Base-by-base conservation (phyloP, 1,140 invertebrate species). In the Drosophila murphyi region DNA sequence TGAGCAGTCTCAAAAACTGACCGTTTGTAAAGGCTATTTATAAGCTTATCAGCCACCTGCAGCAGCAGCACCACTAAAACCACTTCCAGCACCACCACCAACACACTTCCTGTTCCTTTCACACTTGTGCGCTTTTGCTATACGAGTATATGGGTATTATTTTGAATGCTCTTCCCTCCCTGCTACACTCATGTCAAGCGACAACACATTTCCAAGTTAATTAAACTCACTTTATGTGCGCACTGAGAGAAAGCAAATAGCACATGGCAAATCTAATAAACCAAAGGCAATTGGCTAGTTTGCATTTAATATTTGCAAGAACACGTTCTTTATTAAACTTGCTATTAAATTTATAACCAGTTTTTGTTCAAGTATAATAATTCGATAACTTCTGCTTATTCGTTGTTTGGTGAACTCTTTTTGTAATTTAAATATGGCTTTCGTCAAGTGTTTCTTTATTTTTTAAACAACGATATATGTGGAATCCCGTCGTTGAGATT, bases 121-220 rank as follows among this genome's bases (percentile, higher is more conserved):
- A 6, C 72, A 47, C 71, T 65, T 61, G 50, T 72, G 56, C 72
- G 78, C 72, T 80, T 80, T 76, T 80, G 78, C 63, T 20, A 79
- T 79, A n/a, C n/a, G n/a, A n/a, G n/a, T n/a, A 80, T 80, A 80
- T 39, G 3, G 8, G 37, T 8, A 8, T 8, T 10, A 20, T 80
- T 80, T 72, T 32, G 76, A 76, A 70, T 63, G 12, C 8, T 39
- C 1, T 39, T 41, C 64, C 12, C 65, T 48, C 29, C 47, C 41
- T 32, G 10, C 37, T n/a, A 28, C 8, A 20, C 20, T 41, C 37
- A 5, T 35, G 12, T 2, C 8, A 37, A 31, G 4, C 3, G 54
- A 51, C 20, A 32, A 50, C n/a, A 48, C 4, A 51, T 34, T 41
- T 69, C 12, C 37, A 20, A 51, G 32, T 39, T 52, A 59, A 67